Conservation (phyloP, 2,888 invertebrate species). For the Agrotis clavis region DNA sequence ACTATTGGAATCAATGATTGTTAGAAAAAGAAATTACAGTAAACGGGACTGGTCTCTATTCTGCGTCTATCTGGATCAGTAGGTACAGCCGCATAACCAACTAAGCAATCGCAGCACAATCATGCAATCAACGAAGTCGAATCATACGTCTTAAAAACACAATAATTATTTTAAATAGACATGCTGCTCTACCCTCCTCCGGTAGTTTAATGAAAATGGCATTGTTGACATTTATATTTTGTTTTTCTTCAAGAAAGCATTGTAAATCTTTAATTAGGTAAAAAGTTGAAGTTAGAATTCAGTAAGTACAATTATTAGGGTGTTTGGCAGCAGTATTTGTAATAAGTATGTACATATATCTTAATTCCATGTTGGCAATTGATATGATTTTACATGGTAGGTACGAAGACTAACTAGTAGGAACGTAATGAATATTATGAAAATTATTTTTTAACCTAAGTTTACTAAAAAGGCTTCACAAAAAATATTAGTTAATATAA, state of each 20-base stretch:
- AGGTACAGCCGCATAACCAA: too few species aligned
- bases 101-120: too few species aligned
- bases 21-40: too few species aligned
- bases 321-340: not conserved
- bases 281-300: not conserved
- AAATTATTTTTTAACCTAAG: conserved; percentile 27
- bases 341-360: not conserved
- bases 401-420: conserved; percentile 37
- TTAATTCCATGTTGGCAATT: conserved; percentile 7
- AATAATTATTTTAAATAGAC: not conserved
- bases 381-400: conserved; percentile 46
- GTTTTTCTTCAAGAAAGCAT: not conserved
- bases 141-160: not conserved
- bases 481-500: conserved; percentile 38
- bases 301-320: not conserved
- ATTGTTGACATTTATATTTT: not conserved
- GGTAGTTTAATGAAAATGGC: conserved; percentile 10
- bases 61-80: too few species aligned
- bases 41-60: too few species aligned
- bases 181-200: not conserved
- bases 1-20: too few species aligned
- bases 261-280: not conserved
- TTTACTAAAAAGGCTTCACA: conserved; percentile 39
- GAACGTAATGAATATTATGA: conserved; percentile 37
- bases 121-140: too few species aligned